Percentiles rank a stretch among this genome's conserved stretches.
Evolutionary conservation across 2,888 invertebrate species (phyloP).

Genomic region (Boloria euphrosyne): DNA sequence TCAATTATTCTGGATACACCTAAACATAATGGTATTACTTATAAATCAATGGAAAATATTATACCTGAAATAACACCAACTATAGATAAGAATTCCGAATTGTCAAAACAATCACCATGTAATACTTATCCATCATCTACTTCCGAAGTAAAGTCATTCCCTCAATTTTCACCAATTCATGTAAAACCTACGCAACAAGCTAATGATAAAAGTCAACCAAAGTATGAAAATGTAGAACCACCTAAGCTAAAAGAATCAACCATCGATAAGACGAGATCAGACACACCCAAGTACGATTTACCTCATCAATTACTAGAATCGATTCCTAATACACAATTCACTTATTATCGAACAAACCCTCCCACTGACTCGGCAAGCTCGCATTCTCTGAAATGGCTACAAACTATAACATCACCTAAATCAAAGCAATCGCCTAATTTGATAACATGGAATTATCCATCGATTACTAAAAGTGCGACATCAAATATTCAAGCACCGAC

Average conservation of each 20-base stretch:
- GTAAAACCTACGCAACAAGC: neutral
- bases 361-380: neutral
- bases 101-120: too few relatives aligned
- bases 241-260: neutral
- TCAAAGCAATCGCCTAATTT: neutral
- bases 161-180: neutral
- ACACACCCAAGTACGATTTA: too few relatives aligned
- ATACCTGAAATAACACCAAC: too few relatives aligned
- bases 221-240: neutral
- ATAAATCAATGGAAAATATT: too few relatives aligned
- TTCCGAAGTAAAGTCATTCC: neutral
- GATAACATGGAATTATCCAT: too few relatives aligned
- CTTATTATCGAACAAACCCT: too few relatives aligned
- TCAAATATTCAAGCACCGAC: too few relatives aligned
- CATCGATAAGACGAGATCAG: too few relatives aligned
- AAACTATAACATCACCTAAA: neutral
- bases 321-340: neutral
- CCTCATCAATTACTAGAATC: conserved; percentile 2
- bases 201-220: neutral
- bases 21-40: too few relatives aligned
- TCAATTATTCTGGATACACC: too few relatives aligned
- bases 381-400: neutral
- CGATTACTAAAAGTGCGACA: too few relatives aligned
- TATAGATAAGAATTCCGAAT: too few relatives aligned
- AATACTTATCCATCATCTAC: neutral